A percentile compares a stretch with the other conserved stretches of the same genome.
These are phyloP conservation scores for Lobophora halterata DNA, from an alignment of 2,888 invertebrate species.

Conservation along the genomic window DNA sequence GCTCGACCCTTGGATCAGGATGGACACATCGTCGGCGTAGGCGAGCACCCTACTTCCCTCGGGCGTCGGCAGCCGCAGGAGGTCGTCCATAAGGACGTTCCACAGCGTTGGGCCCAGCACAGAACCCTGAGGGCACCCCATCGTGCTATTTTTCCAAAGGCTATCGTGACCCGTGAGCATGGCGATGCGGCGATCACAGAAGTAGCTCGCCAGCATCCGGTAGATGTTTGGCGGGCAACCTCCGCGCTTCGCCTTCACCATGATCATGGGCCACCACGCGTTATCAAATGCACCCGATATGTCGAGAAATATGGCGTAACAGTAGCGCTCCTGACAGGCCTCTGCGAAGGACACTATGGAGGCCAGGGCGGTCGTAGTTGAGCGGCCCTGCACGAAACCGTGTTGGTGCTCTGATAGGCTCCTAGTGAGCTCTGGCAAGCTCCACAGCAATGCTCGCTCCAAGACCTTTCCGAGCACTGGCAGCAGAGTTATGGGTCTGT, in stretches of 20 bases:
- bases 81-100: slow-evolving; percentile 34
- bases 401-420: slow-evolving; percentile 32
- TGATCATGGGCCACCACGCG: slow-evolving; percentile 44
- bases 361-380: slow-evolving; percentile 33
- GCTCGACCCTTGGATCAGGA: slow-evolving; percentile 19
- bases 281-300: slow-evolving; percentile 36
- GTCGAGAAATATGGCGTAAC: slow-evolving; percentile 34
- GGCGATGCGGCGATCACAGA: slow-evolving; percentile 24
- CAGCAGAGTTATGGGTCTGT: slow-evolving; percentile 38
- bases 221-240: slow-evolving; percentile 36
- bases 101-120: slow-evolving; percentile 30
- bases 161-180: too few relatives aligned
- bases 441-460: slow-evolving; percentile 3
- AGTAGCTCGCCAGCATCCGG: slow-evolving; percentile 32
- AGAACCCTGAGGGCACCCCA: slow-evolving; percentile 36
- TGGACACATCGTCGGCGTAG: slow-evolving; percentile 35
- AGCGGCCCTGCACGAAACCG: slow-evolving; percentile 36
- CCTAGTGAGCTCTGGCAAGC: neutral
- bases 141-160: too few relatives aligned
- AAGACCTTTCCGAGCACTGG: slow-evolving; percentile 36
- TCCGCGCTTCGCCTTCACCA: slow-evolving; percentile 31
- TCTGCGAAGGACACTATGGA: neutral
- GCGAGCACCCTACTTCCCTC: too few relatives aligned
- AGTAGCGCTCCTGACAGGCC: slow-evolving; percentile 19
- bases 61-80: slow-evolving; percentile 25